Percentiles rank a stretch among this genome's conserved stretches.
These are phyloP conservation scores for Microcebus griseorufus DNA, from an alignment of 2,113 vertebrate species.

Conservation along the genomic window DNA sequence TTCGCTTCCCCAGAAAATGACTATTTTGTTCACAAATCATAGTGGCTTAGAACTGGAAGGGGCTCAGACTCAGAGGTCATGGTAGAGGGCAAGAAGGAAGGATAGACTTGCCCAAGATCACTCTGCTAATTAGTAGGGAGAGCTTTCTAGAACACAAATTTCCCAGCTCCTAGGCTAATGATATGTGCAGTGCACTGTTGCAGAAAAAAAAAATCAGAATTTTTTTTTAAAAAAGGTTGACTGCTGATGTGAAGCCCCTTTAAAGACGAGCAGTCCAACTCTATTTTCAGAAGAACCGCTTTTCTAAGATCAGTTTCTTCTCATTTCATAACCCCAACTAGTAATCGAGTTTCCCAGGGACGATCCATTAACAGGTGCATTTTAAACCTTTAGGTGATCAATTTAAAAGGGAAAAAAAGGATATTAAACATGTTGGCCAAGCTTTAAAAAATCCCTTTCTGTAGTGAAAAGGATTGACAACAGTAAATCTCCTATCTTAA, in stretches of 20 bases:
- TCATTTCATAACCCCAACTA: not conserved
- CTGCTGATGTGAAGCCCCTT: not conserved
- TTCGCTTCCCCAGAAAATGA: constrained; percentile 41
- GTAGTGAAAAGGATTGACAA: constrained; percentile 44
- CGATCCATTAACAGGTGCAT: constrained; percentile 32
- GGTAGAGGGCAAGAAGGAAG: not conserved
- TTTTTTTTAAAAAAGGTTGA: not conserved
- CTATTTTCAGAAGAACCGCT: not conserved
- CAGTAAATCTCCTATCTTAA: constrained; percentile 69
- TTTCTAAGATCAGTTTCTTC: not conserved
- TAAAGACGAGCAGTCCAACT: not conserved
- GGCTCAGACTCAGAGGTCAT: not conserved
- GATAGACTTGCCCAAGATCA: not conserved
- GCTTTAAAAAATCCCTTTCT: constrained; percentile 18
- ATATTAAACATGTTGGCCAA: constrained; percentile 26
- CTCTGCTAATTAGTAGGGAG: not conserved
- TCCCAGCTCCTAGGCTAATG: not conserved
- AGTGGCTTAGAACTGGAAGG: not conserved
- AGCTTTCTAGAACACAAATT: constrained; percentile 5
- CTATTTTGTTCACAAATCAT: constrained; percentile 33
- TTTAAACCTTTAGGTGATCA: constrained; percentile 29
- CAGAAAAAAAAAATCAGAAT: not conserved
- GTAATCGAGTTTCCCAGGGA: not conserved
- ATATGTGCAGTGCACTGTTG: not conserved
- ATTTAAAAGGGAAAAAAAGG: not conserved